These are phyloP conservation scores for Matsumurasca onukii DNA, from an alignment of 1,140 invertebrate species.

Conservation along the genomic window DNA sequence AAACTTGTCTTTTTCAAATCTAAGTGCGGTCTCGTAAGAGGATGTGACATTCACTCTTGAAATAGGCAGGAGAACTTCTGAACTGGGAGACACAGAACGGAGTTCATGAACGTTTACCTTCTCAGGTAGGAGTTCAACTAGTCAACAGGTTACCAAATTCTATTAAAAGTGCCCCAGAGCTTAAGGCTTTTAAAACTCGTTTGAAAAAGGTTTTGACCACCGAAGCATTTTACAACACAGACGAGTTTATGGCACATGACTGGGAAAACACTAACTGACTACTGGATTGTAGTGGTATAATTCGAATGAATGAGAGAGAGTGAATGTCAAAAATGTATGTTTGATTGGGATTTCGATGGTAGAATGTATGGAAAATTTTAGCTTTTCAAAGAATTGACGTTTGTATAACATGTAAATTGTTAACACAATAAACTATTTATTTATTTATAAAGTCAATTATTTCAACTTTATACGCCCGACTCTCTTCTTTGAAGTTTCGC, in stretches of 20 bases:
- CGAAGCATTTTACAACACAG: neutral
- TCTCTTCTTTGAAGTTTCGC: too few relatives aligned
- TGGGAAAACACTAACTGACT: neutral
- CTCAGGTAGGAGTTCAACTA: neutral
- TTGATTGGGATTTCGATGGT: neutral
- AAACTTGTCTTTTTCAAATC: neutral
- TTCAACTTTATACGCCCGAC: too few relatives aligned
- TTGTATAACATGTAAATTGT: neutral
- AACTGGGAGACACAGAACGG: neutral
- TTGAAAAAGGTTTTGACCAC: neutral
- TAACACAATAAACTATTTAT: neutral
- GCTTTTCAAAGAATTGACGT: neutral
- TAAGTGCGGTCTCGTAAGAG: neutral
- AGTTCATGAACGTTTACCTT: neutral
- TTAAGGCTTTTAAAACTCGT: neutral
- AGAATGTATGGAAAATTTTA: neutral
- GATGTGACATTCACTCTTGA: neutral
- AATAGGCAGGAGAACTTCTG: neutral
- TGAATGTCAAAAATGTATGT: neutral
- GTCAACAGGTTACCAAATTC: neutral
- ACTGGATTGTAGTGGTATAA: neutral
- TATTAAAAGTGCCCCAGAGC: neutral
- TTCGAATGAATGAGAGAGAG: neutral
- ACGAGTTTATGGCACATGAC: neutral
- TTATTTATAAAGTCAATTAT: too few relatives aligned